Evolutionary conservation across 2,888 invertebrate genomes (phyloP), one percentile per base, ranked within the genome.

Genomic region (Lasioglossum vierecki): DNA sequence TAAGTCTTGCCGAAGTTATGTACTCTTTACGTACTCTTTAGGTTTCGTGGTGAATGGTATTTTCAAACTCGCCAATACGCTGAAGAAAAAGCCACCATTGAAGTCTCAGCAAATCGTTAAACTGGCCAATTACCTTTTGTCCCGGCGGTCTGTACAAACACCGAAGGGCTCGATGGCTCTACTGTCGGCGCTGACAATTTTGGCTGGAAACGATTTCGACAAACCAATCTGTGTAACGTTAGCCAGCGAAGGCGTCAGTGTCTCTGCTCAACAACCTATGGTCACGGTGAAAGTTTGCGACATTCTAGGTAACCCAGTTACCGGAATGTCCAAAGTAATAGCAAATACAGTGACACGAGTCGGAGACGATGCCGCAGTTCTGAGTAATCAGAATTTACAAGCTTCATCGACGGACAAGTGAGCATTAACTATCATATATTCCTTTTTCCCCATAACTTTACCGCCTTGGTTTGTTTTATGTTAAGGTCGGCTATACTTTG

Each of bases 61-160:
- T 22, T 96, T 96, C 91, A 96, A 96, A 91, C 95, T 97, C 13
- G 96, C 97, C 18, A 96, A 96, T 76, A 95, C 96, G n/a, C 95
- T 96, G 44, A 96, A 96, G 81, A 97, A 97, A 92, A 96, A 97
- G 35, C 96, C 97, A 63, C 97, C 98, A 0, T 95, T 99, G 82
- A 97, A 96, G 11, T 96, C 96, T 90, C 97, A 97, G 44, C 99
- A 99, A 95, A 97, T 97, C 2, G 96, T 98, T 75, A 99, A 99
- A 96, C 97, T 99, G 92, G 97, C 97, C 0, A 97, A 97, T 93
- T 99, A 99, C 95, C 96, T 99, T 92, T 95, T 99, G 86, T 98
- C 98, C 72, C 96, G 99, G 70, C 97, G 98, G 89, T 98, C 98
- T 72, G 99, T 99, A 3, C 98, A 98, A 94, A 97, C 98, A 5